phyloP scores from a whole-genome alignment of 2,113 vertebrate genomes.

The Coturnix japonica region DNA sequence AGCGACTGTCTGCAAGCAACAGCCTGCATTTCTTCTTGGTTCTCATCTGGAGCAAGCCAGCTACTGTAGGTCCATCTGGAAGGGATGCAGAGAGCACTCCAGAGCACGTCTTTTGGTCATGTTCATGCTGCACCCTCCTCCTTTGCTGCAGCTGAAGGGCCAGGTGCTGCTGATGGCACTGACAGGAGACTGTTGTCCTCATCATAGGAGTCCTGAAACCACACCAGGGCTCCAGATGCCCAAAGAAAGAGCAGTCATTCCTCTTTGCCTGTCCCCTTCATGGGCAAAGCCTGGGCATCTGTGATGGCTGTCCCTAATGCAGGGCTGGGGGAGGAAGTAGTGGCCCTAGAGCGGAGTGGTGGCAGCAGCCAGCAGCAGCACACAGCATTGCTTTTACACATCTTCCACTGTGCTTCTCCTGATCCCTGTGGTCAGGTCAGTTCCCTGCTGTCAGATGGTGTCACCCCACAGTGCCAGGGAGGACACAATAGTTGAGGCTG shows the following conservation, averaged over 20 bases:
- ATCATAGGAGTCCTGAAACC: not conserved
- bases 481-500: not conserved
- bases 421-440: not conserved
- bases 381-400: not conserved
- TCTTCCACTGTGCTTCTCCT: slow-evolving; percentile 7
- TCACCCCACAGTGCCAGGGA: not conserved
- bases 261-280: not conserved
- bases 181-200: not conserved
- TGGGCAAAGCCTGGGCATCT: not conserved
- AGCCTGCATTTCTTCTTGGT: not conserved
- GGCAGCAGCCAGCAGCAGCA: not conserved
- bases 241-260: not conserved
- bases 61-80: not conserved
- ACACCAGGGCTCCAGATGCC: not conserved
- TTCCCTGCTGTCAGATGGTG: not conserved
- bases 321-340: not conserved
- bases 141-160: not conserved
- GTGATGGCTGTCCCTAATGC: rapidly evolving
- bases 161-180: not conserved
- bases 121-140: not conserved
- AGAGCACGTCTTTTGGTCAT: not conserved
- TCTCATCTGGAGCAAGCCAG: not conserved
- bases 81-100: not conserved
- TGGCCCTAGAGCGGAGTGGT: not conserved
- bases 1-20: not conserved